A percentile compares a stretch with the other conserved stretches of the same genome.
phyloP scores from a whole-genome alignment of 2,888 invertebrate species.

The Mactromeris polynyma region DNA sequence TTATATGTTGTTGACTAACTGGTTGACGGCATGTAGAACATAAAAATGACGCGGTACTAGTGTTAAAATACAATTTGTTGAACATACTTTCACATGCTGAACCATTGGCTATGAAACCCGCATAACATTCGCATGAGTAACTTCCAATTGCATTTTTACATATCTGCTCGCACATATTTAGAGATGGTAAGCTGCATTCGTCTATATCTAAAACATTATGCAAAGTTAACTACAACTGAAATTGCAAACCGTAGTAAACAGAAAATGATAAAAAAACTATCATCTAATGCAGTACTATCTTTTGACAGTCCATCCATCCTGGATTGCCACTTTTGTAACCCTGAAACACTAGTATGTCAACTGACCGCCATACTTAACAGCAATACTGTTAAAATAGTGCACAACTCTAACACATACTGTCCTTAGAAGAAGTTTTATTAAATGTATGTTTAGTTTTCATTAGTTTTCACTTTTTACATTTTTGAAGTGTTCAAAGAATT shows the following conservation, averaged over 20 bases:
- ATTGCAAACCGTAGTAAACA: too few species aligned
- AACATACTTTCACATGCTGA: constrained; percentile 1
- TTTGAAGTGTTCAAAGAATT: background rate
- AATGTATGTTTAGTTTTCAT: background rate
- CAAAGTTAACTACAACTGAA: too few species aligned
- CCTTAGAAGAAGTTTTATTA: background rate
- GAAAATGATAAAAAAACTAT: background rate
- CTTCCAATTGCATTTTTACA: constrained; percentile 74
- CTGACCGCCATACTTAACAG: background rate
- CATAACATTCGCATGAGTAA: constrained; percentile 91
- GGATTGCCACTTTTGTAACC: background rate
- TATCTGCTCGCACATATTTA: constrained; percentile 72
- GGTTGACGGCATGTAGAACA: background rate
- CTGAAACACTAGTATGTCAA: background rate
- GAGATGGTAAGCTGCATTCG: constrained; percentile 71
- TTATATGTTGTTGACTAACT: too few species aligned
- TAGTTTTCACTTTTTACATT: background rate
- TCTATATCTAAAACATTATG: constrained; percentile 74
- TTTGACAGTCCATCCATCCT: background rate
- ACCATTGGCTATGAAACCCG: constrained; percentile 62
- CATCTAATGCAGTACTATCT: background rate
- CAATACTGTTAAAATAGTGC: background rate
- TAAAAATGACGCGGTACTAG: background rate
- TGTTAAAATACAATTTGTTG: background rate
- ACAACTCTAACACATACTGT: background rate